Conservation (phyloP, 2,797 vertebrate species). For the Pangasius larnaudii region DNA sequence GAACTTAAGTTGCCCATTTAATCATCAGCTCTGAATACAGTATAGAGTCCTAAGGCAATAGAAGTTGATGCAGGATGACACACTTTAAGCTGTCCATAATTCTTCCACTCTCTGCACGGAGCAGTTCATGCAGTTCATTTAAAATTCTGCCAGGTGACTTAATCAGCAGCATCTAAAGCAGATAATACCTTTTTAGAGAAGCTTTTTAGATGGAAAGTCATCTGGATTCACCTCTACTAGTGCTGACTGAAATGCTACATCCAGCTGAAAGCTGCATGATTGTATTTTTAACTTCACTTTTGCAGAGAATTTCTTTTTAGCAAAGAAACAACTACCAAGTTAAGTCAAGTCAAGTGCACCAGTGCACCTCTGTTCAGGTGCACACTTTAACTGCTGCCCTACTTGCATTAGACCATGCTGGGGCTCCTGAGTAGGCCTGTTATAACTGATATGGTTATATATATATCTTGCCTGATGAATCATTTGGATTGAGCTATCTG, state of each 20-base stretch:
- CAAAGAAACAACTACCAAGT: neutral
- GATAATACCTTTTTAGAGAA: neutral
- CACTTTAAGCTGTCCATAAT: neutral
- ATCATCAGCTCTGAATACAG: neutral
- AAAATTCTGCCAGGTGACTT: neutral
- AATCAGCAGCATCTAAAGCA: constrained; percentile 8
- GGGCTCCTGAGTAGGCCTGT: neutral
- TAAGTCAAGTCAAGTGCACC: too few species aligned
- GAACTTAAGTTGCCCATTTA: neutral
- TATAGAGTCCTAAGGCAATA: neutral
- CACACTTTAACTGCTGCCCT: constrained; percentile 1
- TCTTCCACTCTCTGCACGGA: neutral
- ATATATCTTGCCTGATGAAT: constrained; percentile 17
- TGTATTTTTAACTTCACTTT: constrained; percentile 5
- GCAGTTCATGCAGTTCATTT: neutral
- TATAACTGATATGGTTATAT: constrained; percentile 18
- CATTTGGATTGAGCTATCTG: constrained; percentile 14
- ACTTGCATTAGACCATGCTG: neutral
- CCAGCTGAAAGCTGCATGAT: neutral
- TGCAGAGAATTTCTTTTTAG: neutral
- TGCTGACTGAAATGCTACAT: neutral
- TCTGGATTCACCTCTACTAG: neutral
- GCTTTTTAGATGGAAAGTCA: neutral
- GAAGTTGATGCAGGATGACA: neutral
- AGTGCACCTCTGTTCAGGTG: neutral